Conservation (phyloP, 2,888 invertebrate species). For the Drosophila rubida region DNA sequence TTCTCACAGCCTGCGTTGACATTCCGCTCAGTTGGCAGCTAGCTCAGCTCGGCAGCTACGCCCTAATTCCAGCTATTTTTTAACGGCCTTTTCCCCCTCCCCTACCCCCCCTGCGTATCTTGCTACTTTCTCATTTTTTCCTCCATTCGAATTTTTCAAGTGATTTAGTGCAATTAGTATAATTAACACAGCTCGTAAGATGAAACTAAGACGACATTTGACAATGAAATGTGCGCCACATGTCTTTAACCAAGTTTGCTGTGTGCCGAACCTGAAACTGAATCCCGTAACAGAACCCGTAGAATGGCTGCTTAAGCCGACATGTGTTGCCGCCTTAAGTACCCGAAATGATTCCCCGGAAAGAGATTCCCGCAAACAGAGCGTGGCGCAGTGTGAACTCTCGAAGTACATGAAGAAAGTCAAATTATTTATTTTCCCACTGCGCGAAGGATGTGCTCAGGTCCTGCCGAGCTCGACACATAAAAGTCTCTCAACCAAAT, state of each 20-base stretch:
- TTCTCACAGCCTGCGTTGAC: constrained; percentile 70
- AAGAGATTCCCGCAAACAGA: constrained; percentile 23
- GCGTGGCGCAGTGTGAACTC: constrained; percentile 28
- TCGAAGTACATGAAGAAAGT: constrained; percentile 31
- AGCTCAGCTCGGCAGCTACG: constrained; percentile 38
- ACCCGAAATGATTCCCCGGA: constrained; percentile 60
- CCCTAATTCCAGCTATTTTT: constrained; percentile 66
- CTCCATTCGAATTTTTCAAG: constrained; percentile 64
- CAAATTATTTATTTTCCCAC: constrained; percentile 30
- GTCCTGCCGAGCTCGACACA: background rate
- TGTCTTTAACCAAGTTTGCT: constrained; percentile 57
- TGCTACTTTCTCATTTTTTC: background rate
- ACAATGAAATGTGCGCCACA: constrained; percentile 70
- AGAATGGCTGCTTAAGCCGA: constrained; percentile 64
- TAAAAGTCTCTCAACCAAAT: constrained; percentile 17
- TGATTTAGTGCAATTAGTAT: constrained; percentile 80
- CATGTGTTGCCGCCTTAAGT: constrained; percentile 67
- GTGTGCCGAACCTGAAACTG: constrained; percentile 24
- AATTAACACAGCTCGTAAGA: constrained; percentile 76
- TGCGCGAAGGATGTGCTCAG: background rate
- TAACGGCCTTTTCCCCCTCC: constrained; percentile 20
- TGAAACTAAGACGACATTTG: constrained; percentile 74
- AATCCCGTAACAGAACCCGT: constrained; percentile 10
- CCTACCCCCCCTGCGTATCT: too few species aligned
- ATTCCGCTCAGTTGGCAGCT: constrained; percentile 26